Evolutionary conservation across 1,140 invertebrate genomes (phyloP).

Genomic region (Zaprionus camerounensis): DNA sequence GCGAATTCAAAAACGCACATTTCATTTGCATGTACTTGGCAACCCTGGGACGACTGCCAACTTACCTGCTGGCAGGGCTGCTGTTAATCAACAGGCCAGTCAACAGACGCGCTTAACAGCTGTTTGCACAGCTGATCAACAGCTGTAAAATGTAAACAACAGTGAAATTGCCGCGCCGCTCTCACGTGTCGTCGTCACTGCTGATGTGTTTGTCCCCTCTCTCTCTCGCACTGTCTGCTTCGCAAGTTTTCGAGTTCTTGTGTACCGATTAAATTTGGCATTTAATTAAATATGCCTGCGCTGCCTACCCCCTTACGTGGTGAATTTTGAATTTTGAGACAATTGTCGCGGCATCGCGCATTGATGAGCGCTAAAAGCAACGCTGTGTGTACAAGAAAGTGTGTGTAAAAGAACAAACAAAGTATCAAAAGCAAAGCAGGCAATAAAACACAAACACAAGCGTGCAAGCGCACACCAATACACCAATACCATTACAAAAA

Average conservation of each 20-base stretch:
- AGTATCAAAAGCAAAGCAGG: slow-evolving; percentile 67
- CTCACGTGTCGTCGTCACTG: slow-evolving; percentile 26
- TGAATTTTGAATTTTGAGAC: slow-evolving; percentile 29
- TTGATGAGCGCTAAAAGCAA: slow-evolving; percentile 65
- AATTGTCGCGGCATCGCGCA: slow-evolving; percentile 18
- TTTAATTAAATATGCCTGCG: slow-evolving; percentile 11
- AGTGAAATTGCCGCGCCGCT: slow-evolving; percentile 31
- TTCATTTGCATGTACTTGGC: slow-evolving; percentile 23
- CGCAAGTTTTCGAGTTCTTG: slow-evolving; percentile 14
- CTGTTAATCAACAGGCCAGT: slow-evolving; percentile 18
- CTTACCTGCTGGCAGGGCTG: not conserved
- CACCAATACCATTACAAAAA: slow-evolving; percentile 48
- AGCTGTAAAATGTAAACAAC: slow-evolving; percentile 57
- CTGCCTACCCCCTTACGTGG: not conserved
- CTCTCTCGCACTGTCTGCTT: not conserved
- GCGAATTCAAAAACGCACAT: slow-evolving; percentile 1
- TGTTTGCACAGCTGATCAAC: slow-evolving; percentile 41
- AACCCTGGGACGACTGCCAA: slow-evolving; percentile 27
- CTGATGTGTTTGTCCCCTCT: slow-evolving; percentile 13
- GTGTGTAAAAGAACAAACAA: slow-evolving; percentile 80
- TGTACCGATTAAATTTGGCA: slow-evolving; percentile 32
- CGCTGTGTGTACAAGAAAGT: slow-evolving; percentile 66
- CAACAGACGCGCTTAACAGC: slow-evolving; percentile 39
- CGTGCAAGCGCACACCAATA: slow-evolving; percentile 28
- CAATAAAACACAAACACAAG: slow-evolving; percentile 60